A percentile compares a stretch with the other conserved stretches of the same genome.
Conservation (phyloP, 37 sponge, comb jelly and placozoan genomes). For the Oscarella lobularis region DNA sequence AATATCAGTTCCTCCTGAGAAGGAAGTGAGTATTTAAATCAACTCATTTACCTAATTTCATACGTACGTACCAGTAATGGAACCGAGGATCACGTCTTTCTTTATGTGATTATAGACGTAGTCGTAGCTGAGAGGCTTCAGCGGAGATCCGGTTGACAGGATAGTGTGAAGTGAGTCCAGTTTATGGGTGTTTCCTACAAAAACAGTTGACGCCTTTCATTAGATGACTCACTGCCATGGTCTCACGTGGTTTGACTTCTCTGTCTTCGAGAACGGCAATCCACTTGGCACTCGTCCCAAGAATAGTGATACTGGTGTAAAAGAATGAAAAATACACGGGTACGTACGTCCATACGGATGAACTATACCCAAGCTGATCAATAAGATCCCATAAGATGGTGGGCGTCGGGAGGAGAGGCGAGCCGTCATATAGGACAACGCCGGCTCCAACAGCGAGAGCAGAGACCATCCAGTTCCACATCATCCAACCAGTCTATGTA, state of each 20-base stretch:
- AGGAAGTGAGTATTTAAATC: not conserved
- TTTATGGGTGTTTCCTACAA: conserved; percentile 52
- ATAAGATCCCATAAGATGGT: conserved; percentile 77
- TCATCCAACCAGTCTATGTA: conserved; percentile 96
- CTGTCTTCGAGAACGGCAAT: conserved; percentile 77
- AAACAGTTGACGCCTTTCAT: conserved; percentile 1
- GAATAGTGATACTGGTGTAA: conserved; percentile 54
- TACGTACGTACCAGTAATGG: conserved; percentile 62
- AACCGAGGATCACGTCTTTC: conserved; percentile 67
- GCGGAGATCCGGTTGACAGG: conserved; percentile 93
- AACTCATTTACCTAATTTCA: not conserved
- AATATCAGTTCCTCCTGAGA: conserved; percentile 90
- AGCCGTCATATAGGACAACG: conserved; percentile 91
- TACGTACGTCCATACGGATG: not conserved
- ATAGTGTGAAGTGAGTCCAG: conserved; percentile 72
- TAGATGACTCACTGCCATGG: not conserved
- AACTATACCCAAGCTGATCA: conserved; percentile 55
- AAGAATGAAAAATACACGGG: not conserved
- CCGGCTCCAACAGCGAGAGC: conserved; percentile 72
- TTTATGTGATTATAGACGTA: conserved; percentile 86
- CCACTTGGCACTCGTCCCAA: conserved; percentile 94
- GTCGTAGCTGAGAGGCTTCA: conserved; percentile 80
- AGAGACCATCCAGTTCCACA: conserved; percentile 99
- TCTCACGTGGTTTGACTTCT: conserved; percentile 38
- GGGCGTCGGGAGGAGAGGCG: conserved; percentile 77